Conservation (phyloP, 2,797 vertebrate species). For the Stomatorhinus walkeri region DNA sequence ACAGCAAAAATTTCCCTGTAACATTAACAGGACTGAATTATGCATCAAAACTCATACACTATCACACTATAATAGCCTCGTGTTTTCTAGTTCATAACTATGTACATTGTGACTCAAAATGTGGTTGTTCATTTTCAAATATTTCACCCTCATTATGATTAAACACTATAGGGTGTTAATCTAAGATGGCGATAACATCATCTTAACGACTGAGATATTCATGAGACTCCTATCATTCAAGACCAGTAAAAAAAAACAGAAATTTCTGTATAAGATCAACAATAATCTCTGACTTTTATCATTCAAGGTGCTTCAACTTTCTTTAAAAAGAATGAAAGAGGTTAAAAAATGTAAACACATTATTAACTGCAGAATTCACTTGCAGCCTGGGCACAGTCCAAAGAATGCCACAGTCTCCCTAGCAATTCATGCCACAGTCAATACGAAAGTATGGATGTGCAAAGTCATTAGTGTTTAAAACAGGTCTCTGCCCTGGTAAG, state of each 20-base stretch:
- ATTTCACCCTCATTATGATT: background rate
- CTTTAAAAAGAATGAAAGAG: background rate
- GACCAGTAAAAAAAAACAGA: background rate
- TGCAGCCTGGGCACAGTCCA: background rate
- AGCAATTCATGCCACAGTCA: background rate
- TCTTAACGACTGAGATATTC: background rate
- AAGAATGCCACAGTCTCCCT: background rate
- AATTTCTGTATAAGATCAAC: background rate
- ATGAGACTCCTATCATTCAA: background rate
- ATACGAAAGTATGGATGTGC: background rate
- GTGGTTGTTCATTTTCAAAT: background rate
- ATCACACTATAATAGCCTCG: background rate
- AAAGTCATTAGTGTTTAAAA: constrained; percentile 5
- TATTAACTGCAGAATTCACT: background rate
- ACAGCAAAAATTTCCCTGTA: background rate
- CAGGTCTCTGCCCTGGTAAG: background rate
- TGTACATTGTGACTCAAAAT: background rate
- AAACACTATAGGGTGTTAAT: background rate
- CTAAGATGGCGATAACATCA: background rate
- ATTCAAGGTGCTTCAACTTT: constrained; percentile 3
- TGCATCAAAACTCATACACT: background rate
- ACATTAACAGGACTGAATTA: background rate
- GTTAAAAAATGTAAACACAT: background rate
- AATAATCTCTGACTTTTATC: background rate
- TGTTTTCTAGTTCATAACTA: background rate